phyloP scores from a whole-genome alignment of 2,888 invertebrate genomes.

The Pheosia gnoma region DNA sequence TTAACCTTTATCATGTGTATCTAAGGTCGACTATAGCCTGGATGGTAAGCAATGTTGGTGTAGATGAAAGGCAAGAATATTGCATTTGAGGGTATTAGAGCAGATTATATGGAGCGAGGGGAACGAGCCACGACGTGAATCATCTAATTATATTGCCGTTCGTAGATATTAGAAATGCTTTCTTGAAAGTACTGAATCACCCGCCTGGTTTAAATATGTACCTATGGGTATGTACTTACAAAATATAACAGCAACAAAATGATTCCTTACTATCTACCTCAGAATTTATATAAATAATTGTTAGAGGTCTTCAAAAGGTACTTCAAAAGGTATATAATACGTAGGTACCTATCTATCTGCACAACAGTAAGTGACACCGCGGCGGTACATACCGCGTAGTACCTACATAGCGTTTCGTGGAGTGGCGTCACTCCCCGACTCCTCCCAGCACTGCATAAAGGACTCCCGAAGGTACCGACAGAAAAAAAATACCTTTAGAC shows the following conservation, averaged over 20 bases:
- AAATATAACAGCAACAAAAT: no score
- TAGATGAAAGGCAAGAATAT: slow-evolving; percentile 46
- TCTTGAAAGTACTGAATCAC: background rate
- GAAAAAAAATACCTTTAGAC: slow-evolving; percentile 15
- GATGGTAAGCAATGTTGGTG: slow-evolving; percentile 1
- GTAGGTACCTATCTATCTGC: background rate
- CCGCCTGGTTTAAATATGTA: background rate
- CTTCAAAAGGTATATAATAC: background rate
- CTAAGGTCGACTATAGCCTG: slow-evolving; percentile 34
- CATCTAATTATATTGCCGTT: slow-evolving; percentile 59
- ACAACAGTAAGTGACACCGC: background rate
- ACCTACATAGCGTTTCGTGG: background rate
- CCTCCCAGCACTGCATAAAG: slow-evolving; percentile 16
- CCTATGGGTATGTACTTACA: no score
- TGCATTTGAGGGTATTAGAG: slow-evolving; percentile 55
- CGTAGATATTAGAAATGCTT: slow-evolving; percentile 23
- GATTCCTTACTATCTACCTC: no score
- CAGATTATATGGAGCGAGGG: slow-evolving; percentile 45
- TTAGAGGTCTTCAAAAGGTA: no score
- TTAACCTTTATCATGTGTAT: slow-evolving; percentile 13
- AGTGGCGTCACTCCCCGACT: slow-evolving; percentile 3
- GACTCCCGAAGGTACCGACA: slow-evolving; percentile 27
- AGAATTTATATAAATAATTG: no score
- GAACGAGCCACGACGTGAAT: slow-evolving; percentile 39
- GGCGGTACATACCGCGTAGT: background rate